Conservation (phyloP, 92 coral and sea anemone species). For the Porites divaricata region DNA sequence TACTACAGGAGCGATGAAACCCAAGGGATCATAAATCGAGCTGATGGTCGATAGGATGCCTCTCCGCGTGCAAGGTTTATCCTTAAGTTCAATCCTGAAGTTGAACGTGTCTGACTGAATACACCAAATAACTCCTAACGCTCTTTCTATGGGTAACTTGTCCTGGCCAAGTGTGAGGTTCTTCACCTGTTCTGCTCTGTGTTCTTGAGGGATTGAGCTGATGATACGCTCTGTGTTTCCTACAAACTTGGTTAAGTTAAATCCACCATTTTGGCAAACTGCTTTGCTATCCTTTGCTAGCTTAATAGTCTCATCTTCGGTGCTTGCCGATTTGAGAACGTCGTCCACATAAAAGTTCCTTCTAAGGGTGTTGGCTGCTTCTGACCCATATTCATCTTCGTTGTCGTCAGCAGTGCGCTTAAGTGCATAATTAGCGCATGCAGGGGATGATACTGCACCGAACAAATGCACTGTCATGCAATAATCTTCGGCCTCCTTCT, state of each 20-base stretch:
- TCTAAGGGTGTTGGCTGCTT: constrained; percentile 45
- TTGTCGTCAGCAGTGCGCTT: too few species aligned
- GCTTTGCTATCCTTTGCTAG: constrained; percentile 29
- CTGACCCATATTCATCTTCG: constrained; percentile 20
- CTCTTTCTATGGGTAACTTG: constrained; percentile 63
- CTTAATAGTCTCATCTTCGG: constrained; percentile 51
- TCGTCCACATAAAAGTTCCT: constrained; percentile 60
- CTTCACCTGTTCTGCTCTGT: constrained; percentile 56
- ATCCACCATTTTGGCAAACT: constrained; percentile 59
- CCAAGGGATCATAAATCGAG: constrained; percentile 53
- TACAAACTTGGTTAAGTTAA: constrained; percentile 65
- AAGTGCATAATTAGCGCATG: too few species aligned
- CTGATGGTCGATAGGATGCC: constrained; percentile 55
- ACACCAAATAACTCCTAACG: constrained; percentile 62
- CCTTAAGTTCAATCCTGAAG: constrained; percentile 49
- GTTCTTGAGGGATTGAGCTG: constrained; percentile 43
- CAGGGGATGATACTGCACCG: too few species aligned
- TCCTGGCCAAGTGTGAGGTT: constrained; percentile 50
- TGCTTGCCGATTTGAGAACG: constrained; percentile 46
- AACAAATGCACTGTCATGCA: constrained; percentile 35
- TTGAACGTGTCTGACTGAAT: constrained; percentile 52
- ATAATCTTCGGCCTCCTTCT: constrained; percentile 45
- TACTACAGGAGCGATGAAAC: constrained; percentile 59
- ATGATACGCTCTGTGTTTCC: constrained; percentile 45
- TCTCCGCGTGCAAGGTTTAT: constrained; percentile 58